A percentile compares a stretch with the other conserved stretches of the same genome.
These are phyloP conservation scores for Smutsia temminckii DNA, from an alignment of 2,797 vertebrate genomes.

Conservation along the genomic window DNA sequence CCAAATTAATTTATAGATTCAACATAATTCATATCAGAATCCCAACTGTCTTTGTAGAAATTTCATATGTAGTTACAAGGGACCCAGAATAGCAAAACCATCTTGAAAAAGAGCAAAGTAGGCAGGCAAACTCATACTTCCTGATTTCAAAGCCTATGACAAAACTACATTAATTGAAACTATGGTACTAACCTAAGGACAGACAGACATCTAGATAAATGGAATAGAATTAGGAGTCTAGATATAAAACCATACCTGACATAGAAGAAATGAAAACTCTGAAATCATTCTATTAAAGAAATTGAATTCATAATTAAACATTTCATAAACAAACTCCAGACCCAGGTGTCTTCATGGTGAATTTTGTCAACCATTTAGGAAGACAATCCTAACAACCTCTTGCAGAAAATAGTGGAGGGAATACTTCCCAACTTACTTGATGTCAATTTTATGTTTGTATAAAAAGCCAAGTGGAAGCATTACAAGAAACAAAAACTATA, in stretches of 20 bases:
- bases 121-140: background rate
- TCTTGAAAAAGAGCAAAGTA: constrained; percentile 1
- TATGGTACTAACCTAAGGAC: background rate
- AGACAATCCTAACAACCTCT: background rate
- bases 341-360: background rate
- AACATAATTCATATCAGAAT: background rate
- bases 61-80: background rate
- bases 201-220: background rate
- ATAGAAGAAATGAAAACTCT: background rate
- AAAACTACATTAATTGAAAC: background rate
- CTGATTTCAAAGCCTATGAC: background rate
- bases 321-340: background rate
- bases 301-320: background rate
- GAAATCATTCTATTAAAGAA: background rate
- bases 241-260: background rate
- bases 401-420: background rate
- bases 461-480: background rate
- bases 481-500: background rate
- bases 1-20: background rate
- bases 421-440: background rate
- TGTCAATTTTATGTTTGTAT: background rate
- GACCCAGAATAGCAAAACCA: background rate
- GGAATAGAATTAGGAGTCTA: background rate
- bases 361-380: background rate
- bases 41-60: background rate